Conservation (phyloP, 2,797 vertebrate genomes). For the Schizothorax lantsangensis region DNA sequence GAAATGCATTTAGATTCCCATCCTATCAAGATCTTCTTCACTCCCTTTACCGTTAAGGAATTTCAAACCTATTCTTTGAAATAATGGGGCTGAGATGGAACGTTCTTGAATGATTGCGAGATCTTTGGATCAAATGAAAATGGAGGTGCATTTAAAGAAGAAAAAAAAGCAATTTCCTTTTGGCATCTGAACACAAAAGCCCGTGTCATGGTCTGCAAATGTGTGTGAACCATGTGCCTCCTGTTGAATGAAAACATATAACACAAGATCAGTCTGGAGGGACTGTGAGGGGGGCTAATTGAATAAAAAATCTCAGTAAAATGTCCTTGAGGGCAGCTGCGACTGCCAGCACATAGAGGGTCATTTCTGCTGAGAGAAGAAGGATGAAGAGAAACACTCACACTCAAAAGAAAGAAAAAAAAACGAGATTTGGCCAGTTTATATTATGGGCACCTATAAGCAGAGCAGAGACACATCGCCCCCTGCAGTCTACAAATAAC, state of each 20-base stretch:
- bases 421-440: background rate
- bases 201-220: background rate
- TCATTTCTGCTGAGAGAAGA: background rate
- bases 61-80: slow-evolving; percentile 35
- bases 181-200: slow-evolving; percentile 4
- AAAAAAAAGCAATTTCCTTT: slow-evolving; percentile 23
- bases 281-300: slow-evolving; percentile 3
- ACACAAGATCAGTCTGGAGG: background rate
- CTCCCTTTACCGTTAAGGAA: background rate
- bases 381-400: background rate
- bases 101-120: background rate
- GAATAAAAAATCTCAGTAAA: slow-evolving; percentile 17
- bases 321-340: slow-evolving; percentile 10
- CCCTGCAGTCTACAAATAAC: slow-evolving; percentile 28
- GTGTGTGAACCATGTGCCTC: background rate
- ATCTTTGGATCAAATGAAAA: background rate
- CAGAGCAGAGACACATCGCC: slow-evolving; percentile 22
- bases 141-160: background rate
- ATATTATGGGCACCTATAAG: background rate
- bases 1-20: slow-evolving; percentile 20
- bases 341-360: slow-evolving; percentile 6
- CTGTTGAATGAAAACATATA: slow-evolving; percentile 30
- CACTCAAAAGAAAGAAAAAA: background rate
- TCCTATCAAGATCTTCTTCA: background rate
- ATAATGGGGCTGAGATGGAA: slow-evolving; percentile 15